Percentiles rank a stretch among this genome's conserved stretches.
These are phyloP conservation scores for Philotrypesis tridentata DNA, from an alignment of 1,140 invertebrate genomes.

Conservation along the genomic window DNA sequence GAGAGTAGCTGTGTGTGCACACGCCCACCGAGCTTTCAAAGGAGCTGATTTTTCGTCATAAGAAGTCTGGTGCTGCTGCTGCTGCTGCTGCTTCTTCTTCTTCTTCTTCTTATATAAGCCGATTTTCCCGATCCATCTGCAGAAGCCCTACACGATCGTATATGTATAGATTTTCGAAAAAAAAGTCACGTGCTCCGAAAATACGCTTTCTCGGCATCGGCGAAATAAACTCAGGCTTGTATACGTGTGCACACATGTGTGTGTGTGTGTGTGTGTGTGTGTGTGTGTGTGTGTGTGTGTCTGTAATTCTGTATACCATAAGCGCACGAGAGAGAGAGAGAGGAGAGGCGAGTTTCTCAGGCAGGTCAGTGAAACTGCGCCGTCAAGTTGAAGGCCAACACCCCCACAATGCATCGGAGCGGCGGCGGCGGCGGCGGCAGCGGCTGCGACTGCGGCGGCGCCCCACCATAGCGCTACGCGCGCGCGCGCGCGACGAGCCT, in stretches of 20 bases:
- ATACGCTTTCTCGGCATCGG: constrained; percentile 10
- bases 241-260: background rate
- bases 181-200: constrained; percentile 13
- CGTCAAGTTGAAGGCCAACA: constrained; percentile 76
- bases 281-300: background rate
- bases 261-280: background rate
- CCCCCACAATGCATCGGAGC: constrained; percentile 74
- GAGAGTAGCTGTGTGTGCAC: too few species aligned
- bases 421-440: too few species aligned
- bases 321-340: constrained; percentile 7
- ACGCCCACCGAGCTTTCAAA: background rate
- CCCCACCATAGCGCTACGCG: background rate
- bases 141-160: too few species aligned
- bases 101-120: too few species aligned
- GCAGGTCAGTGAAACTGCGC: constrained; percentile 75
- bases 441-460: too few species aligned
- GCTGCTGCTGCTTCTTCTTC: too few species aligned
- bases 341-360: constrained; percentile 60
- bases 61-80: too few species aligned
- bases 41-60: background rate
- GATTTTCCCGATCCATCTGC: background rate
- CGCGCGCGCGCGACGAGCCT: constrained; percentile 16
- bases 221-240: constrained; percentile 23
- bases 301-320: background rate
- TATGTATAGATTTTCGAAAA: background rate